These are phyloP conservation scores for Chroicocephalus ridibundus DNA, from an alignment of 2,113 vertebrate genomes.

Conservation along the genomic window DNA sequence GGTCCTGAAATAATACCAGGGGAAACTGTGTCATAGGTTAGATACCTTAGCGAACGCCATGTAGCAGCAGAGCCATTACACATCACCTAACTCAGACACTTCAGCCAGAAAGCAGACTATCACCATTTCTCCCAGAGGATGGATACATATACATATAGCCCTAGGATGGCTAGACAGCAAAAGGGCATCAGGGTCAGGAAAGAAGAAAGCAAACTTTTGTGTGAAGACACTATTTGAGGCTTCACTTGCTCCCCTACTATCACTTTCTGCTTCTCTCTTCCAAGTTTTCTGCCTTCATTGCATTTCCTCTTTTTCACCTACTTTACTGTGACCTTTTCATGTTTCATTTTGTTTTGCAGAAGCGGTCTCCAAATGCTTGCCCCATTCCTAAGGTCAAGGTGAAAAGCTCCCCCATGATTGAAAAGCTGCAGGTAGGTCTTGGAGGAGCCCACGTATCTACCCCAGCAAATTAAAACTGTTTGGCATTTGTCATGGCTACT, in stretches of 20 bases:
- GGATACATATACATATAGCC: not conserved
- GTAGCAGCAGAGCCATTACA: not conserved
- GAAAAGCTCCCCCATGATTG: slow-evolving; percentile 82
- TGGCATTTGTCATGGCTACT: not conserved
- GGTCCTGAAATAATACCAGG: not conserved
- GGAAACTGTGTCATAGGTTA: not conserved
- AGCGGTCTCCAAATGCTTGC: slow-evolving; percentile 54
- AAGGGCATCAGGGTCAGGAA: not conserved
- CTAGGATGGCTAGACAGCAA: not conserved
- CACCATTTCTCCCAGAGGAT: not conserved
- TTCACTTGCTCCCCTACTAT: not conserved
- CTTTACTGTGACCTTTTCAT: not conserved
- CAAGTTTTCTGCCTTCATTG: not conserved
- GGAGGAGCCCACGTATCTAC: not conserved
- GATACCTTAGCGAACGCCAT: not conserved
- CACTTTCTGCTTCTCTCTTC: not conserved
- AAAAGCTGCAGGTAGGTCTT: slow-evolving; percentile 80
- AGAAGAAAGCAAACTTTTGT: not conserved
- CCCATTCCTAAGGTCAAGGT: slow-evolving; percentile 73
- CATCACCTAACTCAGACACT: not conserved
- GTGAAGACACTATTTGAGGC: not conserved
- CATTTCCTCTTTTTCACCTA: not conserved
- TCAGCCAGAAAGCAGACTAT: not conserved
- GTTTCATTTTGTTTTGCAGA: slow-evolving; percentile 64
- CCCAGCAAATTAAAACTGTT: not conserved